Percentiles rank a stretch among this genome's conserved stretches.
Conservation (phyloP, 2,113 vertebrate species). For the Aleadryas rufinucha region DNA sequence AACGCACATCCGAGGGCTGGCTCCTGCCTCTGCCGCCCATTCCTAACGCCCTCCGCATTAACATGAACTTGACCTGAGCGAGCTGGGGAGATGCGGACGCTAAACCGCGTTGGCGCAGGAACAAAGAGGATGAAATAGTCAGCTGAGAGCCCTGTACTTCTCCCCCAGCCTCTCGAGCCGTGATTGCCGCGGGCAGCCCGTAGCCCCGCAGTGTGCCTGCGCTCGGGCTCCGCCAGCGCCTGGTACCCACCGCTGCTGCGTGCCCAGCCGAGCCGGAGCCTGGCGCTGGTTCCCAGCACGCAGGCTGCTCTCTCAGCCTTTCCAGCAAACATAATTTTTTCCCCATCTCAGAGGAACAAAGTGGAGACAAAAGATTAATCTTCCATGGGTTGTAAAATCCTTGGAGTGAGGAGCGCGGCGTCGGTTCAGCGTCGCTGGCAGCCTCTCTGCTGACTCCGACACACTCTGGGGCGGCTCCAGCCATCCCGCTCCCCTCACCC, state of each 20-base stretch:
- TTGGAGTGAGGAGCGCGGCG: background rate
- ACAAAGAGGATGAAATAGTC: fast-evolving
- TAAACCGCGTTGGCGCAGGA: fast-evolving
- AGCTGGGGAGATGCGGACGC: fast-evolving
- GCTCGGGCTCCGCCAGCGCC: fast-evolving
- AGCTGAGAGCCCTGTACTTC: fast-evolving
- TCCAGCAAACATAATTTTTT: background rate
- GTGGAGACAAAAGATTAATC: background rate
- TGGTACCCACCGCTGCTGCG: fast-evolving
- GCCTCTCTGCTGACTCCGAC: background rate
- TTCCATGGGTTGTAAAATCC: background rate
- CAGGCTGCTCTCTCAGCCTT: background rate
- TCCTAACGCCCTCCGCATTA: fast-evolving
- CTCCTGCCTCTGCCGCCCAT: fast-evolving
- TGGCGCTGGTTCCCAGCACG: background rate
- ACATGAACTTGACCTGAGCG: fast-evolving
- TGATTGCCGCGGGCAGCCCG: background rate
- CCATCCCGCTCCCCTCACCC: background rate
- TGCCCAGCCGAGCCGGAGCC: background rate
- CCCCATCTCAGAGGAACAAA: background rate
- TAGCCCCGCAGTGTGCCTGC: fast-evolving
- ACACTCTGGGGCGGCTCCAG: background rate
- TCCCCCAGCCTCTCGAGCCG: background rate
- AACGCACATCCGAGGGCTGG: fast-evolving
- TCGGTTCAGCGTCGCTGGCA: background rate